Evolutionary conservation across 2,888 invertebrate genomes (phyloP), one percentile per base, ranked within the genome.

Genomic region (Hydroisotoma schaefferi): DNA sequence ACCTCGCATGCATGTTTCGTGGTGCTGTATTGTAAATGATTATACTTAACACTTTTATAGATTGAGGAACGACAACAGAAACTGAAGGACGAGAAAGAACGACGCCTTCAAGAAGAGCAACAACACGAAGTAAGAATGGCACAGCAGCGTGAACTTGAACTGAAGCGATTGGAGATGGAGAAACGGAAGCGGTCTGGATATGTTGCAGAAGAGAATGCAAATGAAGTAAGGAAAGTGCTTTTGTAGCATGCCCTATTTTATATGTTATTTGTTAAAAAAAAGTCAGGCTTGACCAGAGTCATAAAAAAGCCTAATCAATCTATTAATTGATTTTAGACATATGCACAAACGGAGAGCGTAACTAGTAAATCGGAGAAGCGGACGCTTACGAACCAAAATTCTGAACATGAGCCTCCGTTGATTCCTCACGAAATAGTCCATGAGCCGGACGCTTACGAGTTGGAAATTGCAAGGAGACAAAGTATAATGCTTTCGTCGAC

Each of bases 41-140:
- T n/a, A n/a, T n/a, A n/a, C n/a, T 57, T 18, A 27, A 20, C 43
- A 10, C 33, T 15, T 8, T 46, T 46, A 10, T 75, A 94, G 76
- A 80, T 94, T 55, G 87, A 90, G 75, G 93, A 93, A 74, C 83
- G 87, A 46, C 90, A 92, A 74, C 81, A 84, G 73, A 80, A 82
- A 55, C 82, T 87, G 15, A 84, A 84, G 73, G 86, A 87, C 76
- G 93, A 94, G 76, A 82, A 84, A 67, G 88, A 90, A 74, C 80
- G 81, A 55, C 83, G 84, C 68, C 77, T 86, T 65, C 82, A 81
- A 73, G 91, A 93, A 76, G 94, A 94, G 76, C 80, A 83, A 69
- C 81, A 87, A 68, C 92, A 92, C 76, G 92, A 93, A 74, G 80
- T 85, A 65, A 81, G 90, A 63, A 81, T 93, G 63, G 83, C 83